Conservation (phyloP, 2,888 invertebrate genomes). For the Ormyrus pomaceus region DNA sequence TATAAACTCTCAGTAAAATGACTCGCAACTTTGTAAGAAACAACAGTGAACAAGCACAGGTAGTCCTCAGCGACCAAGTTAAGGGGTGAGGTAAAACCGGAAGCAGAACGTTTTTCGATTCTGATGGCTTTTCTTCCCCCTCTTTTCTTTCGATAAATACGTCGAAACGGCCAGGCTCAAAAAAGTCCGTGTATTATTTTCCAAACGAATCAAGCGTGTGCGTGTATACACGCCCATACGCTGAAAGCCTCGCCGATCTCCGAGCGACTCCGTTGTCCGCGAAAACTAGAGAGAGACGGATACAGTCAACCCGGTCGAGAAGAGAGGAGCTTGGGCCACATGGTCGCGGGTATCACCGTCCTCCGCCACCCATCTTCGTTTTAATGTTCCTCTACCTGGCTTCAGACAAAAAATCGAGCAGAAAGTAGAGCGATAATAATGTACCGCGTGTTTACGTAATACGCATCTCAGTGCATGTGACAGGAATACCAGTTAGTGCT, state of each 20-base stretch:
- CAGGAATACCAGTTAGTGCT: too few relatives aligned
- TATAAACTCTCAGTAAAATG: too few relatives aligned
- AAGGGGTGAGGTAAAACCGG: slow-evolving; percentile 62
- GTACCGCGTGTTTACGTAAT: slow-evolving; percentile 69
- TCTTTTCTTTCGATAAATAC: not conserved
- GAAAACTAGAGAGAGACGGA: not conserved
- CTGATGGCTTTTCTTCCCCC: not conserved
- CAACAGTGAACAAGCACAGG: too few relatives aligned
- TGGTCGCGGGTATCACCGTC: slow-evolving; percentile 5
- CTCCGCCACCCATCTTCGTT: not conserved
- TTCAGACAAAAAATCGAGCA: too few relatives aligned
- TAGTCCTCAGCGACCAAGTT: not conserved
- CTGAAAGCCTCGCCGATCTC: not conserved
- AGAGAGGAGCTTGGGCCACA: slow-evolving; percentile 13
- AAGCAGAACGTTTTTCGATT: slow-evolving; percentile 60
- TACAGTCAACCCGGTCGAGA: not conserved
- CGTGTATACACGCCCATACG: too few relatives aligned
- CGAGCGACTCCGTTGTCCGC: not conserved
- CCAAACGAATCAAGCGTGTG: too few relatives aligned
- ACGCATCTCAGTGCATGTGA: slow-evolving; percentile 53
- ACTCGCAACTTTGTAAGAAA: too few relatives aligned
- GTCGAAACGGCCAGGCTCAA: too few relatives aligned
- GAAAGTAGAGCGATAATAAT: not conserved
- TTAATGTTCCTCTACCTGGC: not conserved
- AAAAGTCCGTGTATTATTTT: too few relatives aligned